phyloP scores from a whole-genome alignment of 2,888 invertebrate species.

The Pseudolycoriella hygida region DNA sequence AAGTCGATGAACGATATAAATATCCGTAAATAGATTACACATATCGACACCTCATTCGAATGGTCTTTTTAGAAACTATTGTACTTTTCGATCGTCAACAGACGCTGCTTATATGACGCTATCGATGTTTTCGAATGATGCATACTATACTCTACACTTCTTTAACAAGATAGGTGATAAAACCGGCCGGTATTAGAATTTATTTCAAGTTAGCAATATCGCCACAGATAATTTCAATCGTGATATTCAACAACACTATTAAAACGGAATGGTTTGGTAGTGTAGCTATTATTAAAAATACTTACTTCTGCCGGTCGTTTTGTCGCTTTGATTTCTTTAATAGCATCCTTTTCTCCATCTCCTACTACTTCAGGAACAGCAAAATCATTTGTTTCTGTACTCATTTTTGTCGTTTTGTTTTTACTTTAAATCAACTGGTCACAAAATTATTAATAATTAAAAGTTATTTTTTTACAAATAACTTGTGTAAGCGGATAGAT shows the following conservation, averaged over 20 bases:
- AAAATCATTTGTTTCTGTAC: conserved; percentile 59
- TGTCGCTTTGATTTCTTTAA: conserved; percentile 61
- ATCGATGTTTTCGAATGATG: too few relatives aligned
- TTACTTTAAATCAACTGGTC: conserved; percentile 1
- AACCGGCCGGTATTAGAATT: conserved; percentile 7
- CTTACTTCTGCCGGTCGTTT: conserved; percentile 69
- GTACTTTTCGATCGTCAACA: too few relatives aligned
- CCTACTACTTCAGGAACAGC: conserved; percentile 34
- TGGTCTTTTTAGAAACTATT: too few relatives aligned
- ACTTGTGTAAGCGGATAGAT: background rate
- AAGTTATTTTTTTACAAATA: background rate
- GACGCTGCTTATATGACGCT: too few relatives aligned
- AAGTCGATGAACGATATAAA: too few relatives aligned
- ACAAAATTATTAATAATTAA: background rate
- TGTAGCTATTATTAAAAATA: conserved; percentile 14
- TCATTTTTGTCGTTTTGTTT: conserved; percentile 38
- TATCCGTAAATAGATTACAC: too few relatives aligned
- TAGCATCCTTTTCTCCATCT: conserved; percentile 48
- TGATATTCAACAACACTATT: background rate
- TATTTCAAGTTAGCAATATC: background rate
- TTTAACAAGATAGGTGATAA: background rate
- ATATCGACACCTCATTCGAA: too few relatives aligned
- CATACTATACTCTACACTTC: too few relatives aligned
- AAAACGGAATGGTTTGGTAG: too few relatives aligned
- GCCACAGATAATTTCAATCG: background rate